Evolutionary conservation across 2,888 invertebrate species (phyloP).

Genomic region (Embidobia sp.): DNA sequence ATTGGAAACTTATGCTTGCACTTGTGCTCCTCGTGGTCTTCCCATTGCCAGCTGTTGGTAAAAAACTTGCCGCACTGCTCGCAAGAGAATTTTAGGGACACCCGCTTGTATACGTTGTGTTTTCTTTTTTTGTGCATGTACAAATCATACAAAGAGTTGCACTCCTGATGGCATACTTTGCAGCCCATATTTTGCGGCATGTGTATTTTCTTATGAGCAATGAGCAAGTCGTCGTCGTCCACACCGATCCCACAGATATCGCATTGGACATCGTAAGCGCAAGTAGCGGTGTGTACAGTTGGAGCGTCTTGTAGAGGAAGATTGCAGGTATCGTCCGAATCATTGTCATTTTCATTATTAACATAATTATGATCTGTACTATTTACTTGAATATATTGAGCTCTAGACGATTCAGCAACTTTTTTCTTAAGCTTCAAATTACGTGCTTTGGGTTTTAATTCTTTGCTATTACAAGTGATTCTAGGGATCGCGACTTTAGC

Average conservation of each 20-base stretch:
- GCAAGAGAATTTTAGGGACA: slow-evolving; percentile 68
- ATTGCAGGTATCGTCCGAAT: slow-evolving; percentile 44
- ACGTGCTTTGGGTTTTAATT: slow-evolving; percentile 10
- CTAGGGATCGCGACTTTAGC: slow-evolving; percentile 57
- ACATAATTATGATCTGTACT: slow-evolving; percentile 53
- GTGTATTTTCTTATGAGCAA: slow-evolving; percentile 66
- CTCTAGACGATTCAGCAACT: no score
- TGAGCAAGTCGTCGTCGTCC: slow-evolving; percentile 64
- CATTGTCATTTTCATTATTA: slow-evolving; percentile 27
- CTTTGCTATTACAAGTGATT: slow-evolving; percentile 23
- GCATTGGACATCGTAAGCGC: slow-evolving; percentile 54
- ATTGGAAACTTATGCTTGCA: slow-evolving; percentile 64
- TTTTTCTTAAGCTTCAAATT: no score
- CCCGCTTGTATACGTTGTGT: slow-evolving; percentile 67
- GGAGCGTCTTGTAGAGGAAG: slow-evolving; percentile 50
- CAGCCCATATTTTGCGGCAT: slow-evolving; percentile 59
- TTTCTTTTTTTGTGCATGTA: slow-evolving; percentile 65
- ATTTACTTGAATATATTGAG: no score
- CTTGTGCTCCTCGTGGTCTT: slow-evolving; percentile 64
- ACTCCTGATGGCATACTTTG: slow-evolving; percentile 61
- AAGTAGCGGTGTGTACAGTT: slow-evolving; percentile 32
- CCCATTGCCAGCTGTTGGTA: slow-evolving; percentile 68
- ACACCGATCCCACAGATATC: slow-evolving; percentile 63
- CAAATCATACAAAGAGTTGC: slow-evolving; percentile 66
- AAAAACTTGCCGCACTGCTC: slow-evolving; percentile 69